Evolutionary conservation across 1,140 invertebrate species (phyloP), one percentile per base, ranked within the genome.

Genomic region (Leptinotarsa defecta): DNA sequence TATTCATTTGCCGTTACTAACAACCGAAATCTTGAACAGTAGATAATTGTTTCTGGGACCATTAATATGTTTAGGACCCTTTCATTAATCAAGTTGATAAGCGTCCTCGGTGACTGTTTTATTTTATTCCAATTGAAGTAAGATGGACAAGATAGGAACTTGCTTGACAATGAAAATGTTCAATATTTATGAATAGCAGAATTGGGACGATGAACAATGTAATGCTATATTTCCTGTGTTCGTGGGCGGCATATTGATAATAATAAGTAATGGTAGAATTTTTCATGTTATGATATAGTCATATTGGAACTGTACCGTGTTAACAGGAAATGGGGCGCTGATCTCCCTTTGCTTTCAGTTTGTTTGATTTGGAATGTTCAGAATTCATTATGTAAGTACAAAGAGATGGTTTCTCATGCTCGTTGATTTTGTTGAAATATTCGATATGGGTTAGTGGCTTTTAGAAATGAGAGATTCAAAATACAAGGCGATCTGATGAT

Each of bases 241-340:
- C 52, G 52, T 57, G 52, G 52, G 52, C 52, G 52, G 52, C 52
- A 57, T 57, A 57, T 57, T 57, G 52, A 57, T 57, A 57, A 57
- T 57, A 15, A n/a, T 19, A 57, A 57, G 15, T 19, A 19, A n/a
- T 19, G 15, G 52, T 57, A 5, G 52, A 17, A 15, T 13, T 57
- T 57, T 57, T 57, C 52, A 15, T 19, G 17, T 19, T 43, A 43
- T 43, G 27, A 11, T 11, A 8, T 34, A 34, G 1, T 34, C 34
- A 11, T 34, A 43, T 43, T 57, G 52, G 17, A 57, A 57, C 52
- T 57, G 52, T 11, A 3, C 8, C 34, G 34, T 43, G 34, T 43
- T 43, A 43, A 57, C 52, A 15, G 52, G 52, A 57, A 57, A 57
- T 19, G 52, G 5, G 52, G n/a, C n/a, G 17, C 52, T 17, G n/a